phyloP scores from a whole-genome alignment of 2,113 vertebrate genomes.

The Strigops habroptila region DNA sequence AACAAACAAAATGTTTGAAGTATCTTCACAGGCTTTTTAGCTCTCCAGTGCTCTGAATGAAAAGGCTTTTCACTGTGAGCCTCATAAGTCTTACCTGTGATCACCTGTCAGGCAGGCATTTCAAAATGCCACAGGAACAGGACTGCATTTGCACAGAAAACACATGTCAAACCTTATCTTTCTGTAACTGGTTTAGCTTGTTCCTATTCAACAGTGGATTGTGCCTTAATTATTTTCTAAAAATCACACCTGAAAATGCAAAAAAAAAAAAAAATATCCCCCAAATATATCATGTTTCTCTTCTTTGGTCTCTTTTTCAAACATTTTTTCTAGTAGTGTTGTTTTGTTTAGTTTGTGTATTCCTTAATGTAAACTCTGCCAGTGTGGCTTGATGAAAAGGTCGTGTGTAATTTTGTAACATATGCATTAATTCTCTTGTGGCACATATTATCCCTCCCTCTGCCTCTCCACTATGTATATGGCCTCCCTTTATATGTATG shows the following conservation, averaged over 20 bases:
- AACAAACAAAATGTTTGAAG: neutral
- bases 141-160: neutral
- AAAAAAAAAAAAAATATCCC: neutral
- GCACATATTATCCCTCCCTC: neutral
- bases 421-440: neutral
- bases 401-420: neutral
- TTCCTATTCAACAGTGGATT: neutral
- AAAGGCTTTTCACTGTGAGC: neutral
- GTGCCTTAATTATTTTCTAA: neutral
- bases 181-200: neutral
- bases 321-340: neutral
- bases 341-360: neutral
- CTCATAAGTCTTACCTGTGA: neutral
- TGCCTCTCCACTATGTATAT: neutral
- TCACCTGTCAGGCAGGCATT: neutral
- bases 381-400: neutral
- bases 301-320: neutral
- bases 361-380: neutral
- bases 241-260: neutral
- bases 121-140: neutral
- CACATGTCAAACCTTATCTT: neutral
- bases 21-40: neutral
- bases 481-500: neutral
- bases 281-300: neutral
- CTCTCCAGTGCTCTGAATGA: neutral